Base-by-base conservation (phyloP, 2,113 vertebrate genomes). In the Brachyhypopomus occidentalis region DNA sequence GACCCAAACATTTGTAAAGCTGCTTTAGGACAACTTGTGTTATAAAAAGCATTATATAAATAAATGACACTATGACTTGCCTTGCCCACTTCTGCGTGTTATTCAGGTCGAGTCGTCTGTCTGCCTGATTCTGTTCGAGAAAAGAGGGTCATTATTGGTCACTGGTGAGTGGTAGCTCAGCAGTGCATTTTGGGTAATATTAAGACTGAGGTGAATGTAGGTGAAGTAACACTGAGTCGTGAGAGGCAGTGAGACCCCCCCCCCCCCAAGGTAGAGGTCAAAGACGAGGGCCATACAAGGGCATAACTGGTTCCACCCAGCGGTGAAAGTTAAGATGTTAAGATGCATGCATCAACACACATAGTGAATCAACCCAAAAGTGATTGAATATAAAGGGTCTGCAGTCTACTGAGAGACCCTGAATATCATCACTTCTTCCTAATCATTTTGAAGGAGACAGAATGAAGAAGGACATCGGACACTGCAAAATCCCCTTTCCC, bases 61-160 rank as follows among this genome's bases (percentile, higher is more conserved):
- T 52, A 52, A 52, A 52, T 52, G 45, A 52, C 45, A 3, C 6
- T 38, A n/a, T 30, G 30, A 30, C 2, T 30, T 30, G 30, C 30
- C 30, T 30, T 30, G 93, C 93, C 93, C 92, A 92, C 93, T 94
- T 67, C 67, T 88, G 84, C 89, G 87, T 90, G 88, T 88, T 72
- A 64, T 69, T 88, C 74, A 1, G 87, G 83, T 87, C 66, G 86
- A 80, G 88, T 90, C 82, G 88, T 88, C 91, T 87, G 92, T 86
- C 90, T 90, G 90, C 83, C 85, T 91, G 90, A 86, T 71, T 91
- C 91, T 91, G 92, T 81, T 87, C 90, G 87, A 91, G 89, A 93
- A 89, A 92, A 89, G 88, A 91, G 82, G 82, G 86, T 89, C 48
- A 74, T 89, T 62, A 87, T 75, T 86, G 75, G 75, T 80, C 80